These are phyloP conservation scores for Platalea minor DNA, from an alignment of 2,797 vertebrate species.

Conservation along the genomic window DNA sequence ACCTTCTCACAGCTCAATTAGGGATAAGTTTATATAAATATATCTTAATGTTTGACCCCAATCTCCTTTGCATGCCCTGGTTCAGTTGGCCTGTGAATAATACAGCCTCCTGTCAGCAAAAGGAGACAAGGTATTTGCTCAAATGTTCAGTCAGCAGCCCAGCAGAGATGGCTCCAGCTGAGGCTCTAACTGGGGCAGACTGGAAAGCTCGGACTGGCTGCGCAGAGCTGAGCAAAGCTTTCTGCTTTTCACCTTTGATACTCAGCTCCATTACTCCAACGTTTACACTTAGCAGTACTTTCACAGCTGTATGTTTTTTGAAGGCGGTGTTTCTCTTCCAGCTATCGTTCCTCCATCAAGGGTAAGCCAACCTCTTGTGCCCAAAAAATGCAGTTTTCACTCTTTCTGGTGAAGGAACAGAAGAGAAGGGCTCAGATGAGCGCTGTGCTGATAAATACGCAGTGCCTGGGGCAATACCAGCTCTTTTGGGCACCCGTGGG, in stretches of 20 bases:
- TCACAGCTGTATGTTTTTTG: neutral
- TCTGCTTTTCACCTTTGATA: neutral
- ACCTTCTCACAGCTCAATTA: neutral
- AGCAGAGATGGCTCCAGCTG: neutral
- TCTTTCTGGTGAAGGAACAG: neutral
- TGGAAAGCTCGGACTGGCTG: neutral
- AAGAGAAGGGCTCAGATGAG: neutral
- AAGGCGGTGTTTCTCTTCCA: neutral
- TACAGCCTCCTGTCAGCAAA: neutral
- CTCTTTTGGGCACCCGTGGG: neutral
- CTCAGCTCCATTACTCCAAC: neutral
- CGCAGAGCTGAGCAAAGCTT: neutral
- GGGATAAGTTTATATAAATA: slow-evolving; percentile 8
- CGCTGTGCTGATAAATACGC: neutral
- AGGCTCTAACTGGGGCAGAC: neutral
- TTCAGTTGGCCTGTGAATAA: neutral
- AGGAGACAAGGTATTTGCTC: neutral
- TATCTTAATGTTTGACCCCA: neutral
- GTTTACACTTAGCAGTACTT: neutral
- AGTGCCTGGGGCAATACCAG: neutral
- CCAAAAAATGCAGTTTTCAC: neutral
- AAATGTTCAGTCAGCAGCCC: neutral
- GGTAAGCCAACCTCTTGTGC: neutral
- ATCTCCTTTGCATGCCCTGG: neutral
- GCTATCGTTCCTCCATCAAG: neutral